A percentile compares a stretch with the other conserved stretches of the same genome.
phyloP scores from a whole-genome alignment of 2,888 invertebrate genomes.

The Zeuzera pyrina region DNA sequence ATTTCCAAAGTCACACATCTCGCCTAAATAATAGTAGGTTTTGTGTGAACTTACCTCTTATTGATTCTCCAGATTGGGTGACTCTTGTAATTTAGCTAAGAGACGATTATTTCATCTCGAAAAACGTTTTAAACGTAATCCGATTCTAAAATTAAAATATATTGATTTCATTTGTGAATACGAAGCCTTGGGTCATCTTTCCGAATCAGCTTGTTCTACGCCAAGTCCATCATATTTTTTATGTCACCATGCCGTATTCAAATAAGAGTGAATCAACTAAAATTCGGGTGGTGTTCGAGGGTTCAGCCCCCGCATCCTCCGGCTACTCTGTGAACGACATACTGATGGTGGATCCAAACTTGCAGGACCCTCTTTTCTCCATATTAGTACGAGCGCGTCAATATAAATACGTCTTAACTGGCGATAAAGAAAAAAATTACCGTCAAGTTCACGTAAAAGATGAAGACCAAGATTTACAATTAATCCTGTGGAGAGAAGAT shows the following conservation, averaged over 20 bases:
- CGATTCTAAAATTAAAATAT: conserved; percentile 1
- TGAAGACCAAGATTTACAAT: conserved; percentile 20
- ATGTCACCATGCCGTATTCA: conserved; percentile 3
- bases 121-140: neutral
- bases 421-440: conserved; percentile 20
- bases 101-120: conserved; percentile 11
- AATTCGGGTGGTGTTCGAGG: conserved; percentile 18
- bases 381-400: conserved; percentile 9
- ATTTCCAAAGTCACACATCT: conserved; percentile 14
- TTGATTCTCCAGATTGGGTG: conserved; percentile 4
- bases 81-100: conserved; percentile 16
- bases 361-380: conserved; percentile 11
- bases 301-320: conserved; percentile 15
- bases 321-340: conserved; percentile 19
- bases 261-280: conserved; percentile 16
- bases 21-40: conserved; percentile 9
- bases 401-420: conserved; percentile 8
- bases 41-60: conserved; percentile 1
- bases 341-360: conserved; percentile 17
- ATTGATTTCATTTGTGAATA: conserved; percentile 4
- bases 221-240: neutral
- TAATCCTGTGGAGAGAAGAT: conserved; percentile 26
- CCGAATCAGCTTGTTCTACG: neutral
- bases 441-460: conserved; percentile 3
- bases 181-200: conserved; percentile 2